Evolutionary conservation across 2,113 vertebrate genomes (phyloP), one percentile per base, ranked within the genome.

Genomic region (Thunnus maccoyii): DNA sequence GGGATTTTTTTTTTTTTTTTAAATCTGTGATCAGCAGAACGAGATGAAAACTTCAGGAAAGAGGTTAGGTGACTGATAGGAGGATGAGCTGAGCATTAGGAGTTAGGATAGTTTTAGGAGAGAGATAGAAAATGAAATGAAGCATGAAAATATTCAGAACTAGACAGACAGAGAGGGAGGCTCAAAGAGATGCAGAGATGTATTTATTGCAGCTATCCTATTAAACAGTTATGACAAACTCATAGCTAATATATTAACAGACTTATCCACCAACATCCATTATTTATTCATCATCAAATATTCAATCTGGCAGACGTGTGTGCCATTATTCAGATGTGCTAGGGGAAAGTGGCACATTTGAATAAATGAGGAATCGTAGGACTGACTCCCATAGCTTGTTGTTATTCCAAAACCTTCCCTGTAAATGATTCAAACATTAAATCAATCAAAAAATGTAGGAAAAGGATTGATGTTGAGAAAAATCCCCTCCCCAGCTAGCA

Each of bases 271-370:
- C 72, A 64, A 79, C 84, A 88, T 94, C 70, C 71, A 92, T 93
- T 87, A 93, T 92, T 92, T 86, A 93, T 92, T 91, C 78, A 79
- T 83, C 88, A 92, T 92, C 79, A 91, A 89, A 92, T 88, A 92
- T 93, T 89, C 86, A 91, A 87, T 89, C 76, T 88, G 88, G 84
- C 85, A 86, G 82, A 85, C 79, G 81, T 41, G 74, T 76, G 80
- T 78, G 82, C 85, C 89, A 87, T 88, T 90, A 92, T 91, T 93
- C 89, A 90, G 86, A 85, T 80, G 80, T 74, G 76, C 87, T 64
- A 54, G 41, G 64, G 77, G 88, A 86, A 91, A 90, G 85, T 83
- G 79, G 82, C 84, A 76, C 79, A 87, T 91, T 90, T 91, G 78
- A 92, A 93, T 94, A 91, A 92, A 91, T 86, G 88, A 90, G 82